phyloP scores from a whole-genome alignment of 2,888 invertebrate genomes.

The Myathropa florea region DNA sequence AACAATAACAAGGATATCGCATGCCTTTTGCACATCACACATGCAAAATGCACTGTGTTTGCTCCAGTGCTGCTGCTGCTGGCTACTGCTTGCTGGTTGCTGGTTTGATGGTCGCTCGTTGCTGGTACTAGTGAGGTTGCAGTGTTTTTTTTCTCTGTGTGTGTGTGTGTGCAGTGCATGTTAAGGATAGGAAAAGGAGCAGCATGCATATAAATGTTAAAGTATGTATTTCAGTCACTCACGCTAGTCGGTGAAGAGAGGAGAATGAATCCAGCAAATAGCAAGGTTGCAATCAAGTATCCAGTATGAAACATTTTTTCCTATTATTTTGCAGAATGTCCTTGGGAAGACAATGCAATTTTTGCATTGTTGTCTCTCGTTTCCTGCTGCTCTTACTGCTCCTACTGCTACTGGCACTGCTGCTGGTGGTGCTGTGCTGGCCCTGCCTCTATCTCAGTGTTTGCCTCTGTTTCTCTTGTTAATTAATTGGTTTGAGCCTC shows the following conservation, averaged over 20 bases:
- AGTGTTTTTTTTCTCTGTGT: conserved; percentile 43
- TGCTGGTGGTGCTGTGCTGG: conserved; percentile 33
- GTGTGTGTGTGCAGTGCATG: conserved; percentile 24
- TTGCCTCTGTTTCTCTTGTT: conserved; percentile 50
- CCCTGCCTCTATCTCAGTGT: conserved; percentile 8
- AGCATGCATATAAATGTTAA: conserved; percentile 21
- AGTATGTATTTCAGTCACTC: conserved; percentile 63
- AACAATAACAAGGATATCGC: conserved; percentile 68
- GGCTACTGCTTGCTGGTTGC: conserved; percentile 7
- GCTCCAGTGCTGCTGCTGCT: conserved; percentile 64
- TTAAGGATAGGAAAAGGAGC: background rate
- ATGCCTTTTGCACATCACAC: conserved; percentile 68
- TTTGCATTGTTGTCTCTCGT: conserved; percentile 75
- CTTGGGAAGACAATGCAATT: conserved; percentile 77
- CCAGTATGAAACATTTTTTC: conserved; percentile 73
- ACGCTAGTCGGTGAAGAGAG: conserved; percentile 70
- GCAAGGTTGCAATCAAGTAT: conserved; percentile 73
- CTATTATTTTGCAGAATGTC: conserved; percentile 75
- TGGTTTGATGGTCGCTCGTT: conserved; percentile 34
- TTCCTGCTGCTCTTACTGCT: conserved; percentile 21
- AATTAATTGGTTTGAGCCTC: conserved; percentile 66
- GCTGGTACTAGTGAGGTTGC: conserved; percentile 15
- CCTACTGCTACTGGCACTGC: conserved; percentile 1
- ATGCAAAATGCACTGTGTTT: conserved; percentile 50
- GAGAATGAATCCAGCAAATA: conserved; percentile 67